Conservation (phyloP, 2,888 invertebrate species). For the Lasioglossum vierecki region DNA sequence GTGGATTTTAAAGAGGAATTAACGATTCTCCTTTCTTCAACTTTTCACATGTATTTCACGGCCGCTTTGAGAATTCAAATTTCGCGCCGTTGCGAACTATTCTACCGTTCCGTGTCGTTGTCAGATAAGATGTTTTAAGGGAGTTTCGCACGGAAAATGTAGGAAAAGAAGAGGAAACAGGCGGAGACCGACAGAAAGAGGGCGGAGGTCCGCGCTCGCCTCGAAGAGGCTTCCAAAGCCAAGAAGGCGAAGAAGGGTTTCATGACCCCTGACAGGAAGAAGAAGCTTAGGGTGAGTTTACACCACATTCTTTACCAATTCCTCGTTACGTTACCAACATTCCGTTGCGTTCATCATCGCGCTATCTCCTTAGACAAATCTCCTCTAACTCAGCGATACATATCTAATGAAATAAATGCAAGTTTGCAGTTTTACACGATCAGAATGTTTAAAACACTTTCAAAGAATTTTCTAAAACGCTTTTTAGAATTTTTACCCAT, state of each 20-base stretch:
- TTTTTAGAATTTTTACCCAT: not conserved
- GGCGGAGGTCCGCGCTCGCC: slow-evolving; percentile 99
- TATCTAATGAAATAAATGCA: not conserved
- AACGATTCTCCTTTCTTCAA: not conserved
- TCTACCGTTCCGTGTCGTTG: slow-evolving; percentile 32
- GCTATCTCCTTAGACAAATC: not conserved
- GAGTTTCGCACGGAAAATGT: slow-evolving; percentile 76
- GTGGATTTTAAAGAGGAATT: not conserved
- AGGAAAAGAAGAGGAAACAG: slow-evolving; percentile 99
- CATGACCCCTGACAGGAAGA: slow-evolving; percentile 99
- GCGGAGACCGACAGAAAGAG: slow-evolving; percentile 99
- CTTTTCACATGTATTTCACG: not conserved
- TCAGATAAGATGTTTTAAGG: slow-evolving; percentile 68
- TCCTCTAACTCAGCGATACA: not conserved
- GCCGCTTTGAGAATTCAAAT: not conserved
- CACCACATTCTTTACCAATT: slow-evolving; percentile 16
- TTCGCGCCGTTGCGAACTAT: not conserved
- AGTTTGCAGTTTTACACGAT: not conserved
- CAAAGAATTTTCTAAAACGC: too few species aligned
- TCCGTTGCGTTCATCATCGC: not conserved
- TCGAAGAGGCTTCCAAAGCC: slow-evolving; percentile 99
- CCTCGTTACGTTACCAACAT: not conserved
- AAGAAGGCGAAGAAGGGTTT: slow-evolving; percentile 99
- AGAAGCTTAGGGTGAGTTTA: slow-evolving; percentile 97
- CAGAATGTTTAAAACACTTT: not conserved